Percentiles rank a stretch among this genome's conserved stretches.
phyloP scores from a whole-genome alignment of 2,797 vertebrate genomes.

The Simalia tracyae region DNA sequence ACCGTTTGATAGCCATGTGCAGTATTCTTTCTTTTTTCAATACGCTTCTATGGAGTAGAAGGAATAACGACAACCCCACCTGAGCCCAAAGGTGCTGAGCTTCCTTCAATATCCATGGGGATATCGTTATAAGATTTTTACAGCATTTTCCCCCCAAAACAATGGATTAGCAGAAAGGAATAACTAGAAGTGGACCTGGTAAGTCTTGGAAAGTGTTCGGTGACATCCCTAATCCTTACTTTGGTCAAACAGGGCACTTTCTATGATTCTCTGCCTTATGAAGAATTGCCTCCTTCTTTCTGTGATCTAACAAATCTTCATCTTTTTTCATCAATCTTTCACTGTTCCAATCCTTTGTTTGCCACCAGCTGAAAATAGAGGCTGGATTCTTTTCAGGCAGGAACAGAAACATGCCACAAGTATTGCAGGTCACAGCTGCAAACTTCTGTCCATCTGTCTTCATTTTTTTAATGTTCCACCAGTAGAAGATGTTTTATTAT shows the following conservation, averaged over 20 bases:
- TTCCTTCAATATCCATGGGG: not conserved
- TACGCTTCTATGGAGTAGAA: not conserved
- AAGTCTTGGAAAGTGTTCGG: not conserved
- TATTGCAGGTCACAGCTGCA: not conserved
- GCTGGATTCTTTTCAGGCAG: not conserved
- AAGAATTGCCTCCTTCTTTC: not conserved
- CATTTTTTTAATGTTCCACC: not conserved
- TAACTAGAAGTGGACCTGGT: not conserved
- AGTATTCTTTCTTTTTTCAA: not conserved
- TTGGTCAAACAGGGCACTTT: not conserved
- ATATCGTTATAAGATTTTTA: not conserved
- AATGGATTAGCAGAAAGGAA: not conserved
- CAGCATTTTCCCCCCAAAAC: not conserved
- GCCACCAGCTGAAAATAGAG: not conserved
- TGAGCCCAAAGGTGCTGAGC: not conserved
- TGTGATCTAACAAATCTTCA: not conserved
- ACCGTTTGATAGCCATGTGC: not conserved
- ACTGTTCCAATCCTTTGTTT: not conserved
- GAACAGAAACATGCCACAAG: not conserved
- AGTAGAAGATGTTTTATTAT: not conserved
- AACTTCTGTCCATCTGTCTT: not conserved
- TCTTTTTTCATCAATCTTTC: not conserved
- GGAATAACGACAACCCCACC: not conserved
- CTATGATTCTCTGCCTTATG: not conserved
- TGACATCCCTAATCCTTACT: not conserved